A percentile compares a stretch with the other conserved stretches of the same genome.
phyloP scores from a whole-genome alignment of 2,797 vertebrate genomes.

The Falco naumanni region DNA sequence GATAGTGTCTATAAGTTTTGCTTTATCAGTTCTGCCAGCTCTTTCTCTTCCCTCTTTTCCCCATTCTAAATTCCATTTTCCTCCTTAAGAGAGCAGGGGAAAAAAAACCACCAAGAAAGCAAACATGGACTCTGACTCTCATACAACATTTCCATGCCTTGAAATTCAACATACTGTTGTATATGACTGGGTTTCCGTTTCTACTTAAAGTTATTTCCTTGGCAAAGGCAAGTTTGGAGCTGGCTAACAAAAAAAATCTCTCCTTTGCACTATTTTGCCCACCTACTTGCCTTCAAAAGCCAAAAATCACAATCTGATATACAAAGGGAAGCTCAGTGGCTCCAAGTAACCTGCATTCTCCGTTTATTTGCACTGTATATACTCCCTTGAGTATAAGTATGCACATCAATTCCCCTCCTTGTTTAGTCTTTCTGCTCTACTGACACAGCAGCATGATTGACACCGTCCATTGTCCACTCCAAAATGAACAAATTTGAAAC shows the following conservation, averaged over 20 bases:
- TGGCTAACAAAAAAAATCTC: slow-evolving; percentile 17
- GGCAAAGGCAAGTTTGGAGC: not conserved
- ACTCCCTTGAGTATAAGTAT: not conserved
- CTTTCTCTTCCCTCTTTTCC: not conserved
- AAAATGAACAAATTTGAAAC: not conserved
- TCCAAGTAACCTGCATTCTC: not conserved
- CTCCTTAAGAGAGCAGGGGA: not conserved
- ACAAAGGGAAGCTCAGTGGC: slow-evolving; percentile 43
- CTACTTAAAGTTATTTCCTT: slow-evolving; percentile 22
- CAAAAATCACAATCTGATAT: slow-evolving; percentile 54
- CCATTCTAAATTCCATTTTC: slow-evolving; percentile 7
- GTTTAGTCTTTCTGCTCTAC: not conserved
- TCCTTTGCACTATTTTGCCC: slow-evolving; percentile 2
- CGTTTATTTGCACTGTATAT: not conserved
- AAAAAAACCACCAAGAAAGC: slow-evolving; percentile 7
- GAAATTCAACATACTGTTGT: slow-evolving; percentile 39
- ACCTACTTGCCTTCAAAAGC: slow-evolving; percentile 30
- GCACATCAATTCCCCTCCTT: not conserved
- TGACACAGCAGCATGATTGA: not conserved
- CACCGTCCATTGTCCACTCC: not conserved
- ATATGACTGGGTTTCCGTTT: slow-evolving; percentile 21
- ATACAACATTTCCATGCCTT: slow-evolving; percentile 10
- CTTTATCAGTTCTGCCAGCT: slow-evolving; percentile 37
- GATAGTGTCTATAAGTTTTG: not conserved
- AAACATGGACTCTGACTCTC: slow-evolving; percentile 2